A percentile compares a stretch with the other conserved stretches of the same genome.
phyloP scores from a whole-genome alignment of 2,888 invertebrate species.

The Trachelus troglodyta region DNA sequence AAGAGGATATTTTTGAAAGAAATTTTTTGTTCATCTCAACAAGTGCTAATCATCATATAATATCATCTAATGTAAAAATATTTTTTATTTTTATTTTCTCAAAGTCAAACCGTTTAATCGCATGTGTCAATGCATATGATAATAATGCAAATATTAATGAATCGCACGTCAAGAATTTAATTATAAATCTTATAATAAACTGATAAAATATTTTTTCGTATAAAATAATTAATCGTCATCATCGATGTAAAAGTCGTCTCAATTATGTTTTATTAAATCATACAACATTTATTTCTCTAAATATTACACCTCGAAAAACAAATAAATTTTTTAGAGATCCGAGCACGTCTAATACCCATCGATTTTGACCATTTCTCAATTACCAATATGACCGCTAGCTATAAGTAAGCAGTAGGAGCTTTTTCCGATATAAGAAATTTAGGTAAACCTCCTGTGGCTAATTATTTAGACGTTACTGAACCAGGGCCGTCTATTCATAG shows the following conservation, averaged over 20 bases:
- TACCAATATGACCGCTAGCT: not conserved
- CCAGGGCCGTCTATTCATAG: not conserved
- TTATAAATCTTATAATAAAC: not conserved
- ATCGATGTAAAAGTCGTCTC: not conserved
- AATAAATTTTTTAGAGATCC: not conserved
- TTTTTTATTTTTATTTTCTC: not conserved
- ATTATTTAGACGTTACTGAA: not conserved
- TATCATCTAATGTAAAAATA: not conserved
- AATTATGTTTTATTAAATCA: not conserved
- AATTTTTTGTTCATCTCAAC: not conserved
- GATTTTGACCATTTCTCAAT: not conserved
- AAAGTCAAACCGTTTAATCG: not conserved
- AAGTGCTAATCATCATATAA: too few species aligned
- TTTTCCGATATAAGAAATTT: not conserved
- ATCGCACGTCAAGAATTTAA: not conserved
- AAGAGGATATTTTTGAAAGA: not conserved
- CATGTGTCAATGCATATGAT: not conserved
- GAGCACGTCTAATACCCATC: not conserved
- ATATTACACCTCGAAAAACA: not conserved
- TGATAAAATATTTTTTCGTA: not conserved
- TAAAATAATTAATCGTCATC: not conserved
- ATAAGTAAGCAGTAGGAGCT: not conserved
- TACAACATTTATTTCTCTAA: not conserved
- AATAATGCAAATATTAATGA: not conserved
- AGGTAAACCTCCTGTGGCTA: not conserved